phyloP scores from a whole-genome alignment of 2,113 vertebrate species.

The Cochlearius cochlearius region DNA sequence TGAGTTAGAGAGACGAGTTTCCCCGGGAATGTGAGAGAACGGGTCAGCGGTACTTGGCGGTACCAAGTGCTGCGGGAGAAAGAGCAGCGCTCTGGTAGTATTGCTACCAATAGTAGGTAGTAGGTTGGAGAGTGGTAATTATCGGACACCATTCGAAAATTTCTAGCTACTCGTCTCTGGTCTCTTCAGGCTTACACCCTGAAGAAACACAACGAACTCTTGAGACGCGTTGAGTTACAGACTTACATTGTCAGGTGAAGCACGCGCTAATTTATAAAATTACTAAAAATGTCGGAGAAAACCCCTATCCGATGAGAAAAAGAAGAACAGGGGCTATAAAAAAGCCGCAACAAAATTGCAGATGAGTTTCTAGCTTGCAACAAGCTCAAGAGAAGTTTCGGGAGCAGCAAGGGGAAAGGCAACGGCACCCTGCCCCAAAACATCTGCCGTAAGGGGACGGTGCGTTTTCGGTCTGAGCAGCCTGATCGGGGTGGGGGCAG shows the following conservation, averaged over 20 bases:
- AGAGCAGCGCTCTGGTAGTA: background rate
- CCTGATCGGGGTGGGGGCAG: background rate
- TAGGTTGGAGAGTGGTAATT: background rate
- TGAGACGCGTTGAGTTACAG: background rate
- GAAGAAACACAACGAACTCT: background rate
- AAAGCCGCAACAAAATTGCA: background rate
- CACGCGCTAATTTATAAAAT: background rate
- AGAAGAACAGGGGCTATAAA: background rate
- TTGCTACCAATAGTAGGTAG: too few relatives aligned
- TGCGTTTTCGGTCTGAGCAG: background rate
- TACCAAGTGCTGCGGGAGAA: background rate
- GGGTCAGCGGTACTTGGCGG: background rate
- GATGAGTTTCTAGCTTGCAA: background rate
- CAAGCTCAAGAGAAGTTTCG: background rate
- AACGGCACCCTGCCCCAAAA: background rate
- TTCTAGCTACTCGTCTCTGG: background rate
- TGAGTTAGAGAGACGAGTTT: background rate
- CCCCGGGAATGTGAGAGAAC: background rate
- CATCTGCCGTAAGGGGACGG: background rate
- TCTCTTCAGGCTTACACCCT: background rate
- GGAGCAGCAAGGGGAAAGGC: background rate
- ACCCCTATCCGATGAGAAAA: background rate
- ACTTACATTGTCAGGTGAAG: background rate
- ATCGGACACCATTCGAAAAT: background rate
- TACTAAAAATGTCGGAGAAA: background rate